Evolutionary conservation across 1,140 invertebrate genomes (phyloP), one percentile per base, ranked within the genome.

Genomic region (Gonatopus flavifemur): DNA sequence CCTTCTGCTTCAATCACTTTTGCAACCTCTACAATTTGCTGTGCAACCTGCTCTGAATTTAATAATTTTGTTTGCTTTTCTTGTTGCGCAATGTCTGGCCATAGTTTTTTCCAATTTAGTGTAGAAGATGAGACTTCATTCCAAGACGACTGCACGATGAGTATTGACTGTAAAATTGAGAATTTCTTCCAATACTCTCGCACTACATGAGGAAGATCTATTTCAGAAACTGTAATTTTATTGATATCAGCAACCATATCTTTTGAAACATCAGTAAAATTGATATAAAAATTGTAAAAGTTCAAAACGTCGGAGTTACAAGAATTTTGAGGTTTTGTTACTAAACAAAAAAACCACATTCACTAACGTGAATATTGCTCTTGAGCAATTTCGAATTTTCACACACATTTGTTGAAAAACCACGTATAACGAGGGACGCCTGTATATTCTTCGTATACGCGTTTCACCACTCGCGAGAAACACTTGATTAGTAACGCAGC

Each of bases 21-120:
- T 39, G 18, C 42, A 12, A 43, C 35, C 38, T 21, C 19, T 32
- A 43, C 46, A 5, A 8, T 35, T n/a, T n/a, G n/a, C n/a, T n/a
- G n/a, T n/a, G n/a, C 33, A 20, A 45, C 40, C 42, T 55, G 50
- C 50, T 46, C 48, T 47, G 43, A 15, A 33, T 55, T 39, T 44
- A 32, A 45, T 15, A 25, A 28, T 38, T 9, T 39, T 12, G 13
- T 48, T 18, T 13, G 22, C 7, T 39, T 7, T 21, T 39, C 36
- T 24, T 30, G 10, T 55, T 42, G 37, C 19, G 51, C 47, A 42
- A 58, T 32, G 25, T 51, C 28, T 33, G 52, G 55, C 48, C 49
- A 57, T 21, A 59, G 24, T 41, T 54, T 56, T 41, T 59, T 62
- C 53, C 55, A 57, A 33, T 59, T 59, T 31, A 62, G 45, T 45